Evolutionary conservation across 2,797 vertebrate species (phyloP), one percentile per base, ranked within the genome.

Genomic region (Paedocypris micromegethes): DNA sequence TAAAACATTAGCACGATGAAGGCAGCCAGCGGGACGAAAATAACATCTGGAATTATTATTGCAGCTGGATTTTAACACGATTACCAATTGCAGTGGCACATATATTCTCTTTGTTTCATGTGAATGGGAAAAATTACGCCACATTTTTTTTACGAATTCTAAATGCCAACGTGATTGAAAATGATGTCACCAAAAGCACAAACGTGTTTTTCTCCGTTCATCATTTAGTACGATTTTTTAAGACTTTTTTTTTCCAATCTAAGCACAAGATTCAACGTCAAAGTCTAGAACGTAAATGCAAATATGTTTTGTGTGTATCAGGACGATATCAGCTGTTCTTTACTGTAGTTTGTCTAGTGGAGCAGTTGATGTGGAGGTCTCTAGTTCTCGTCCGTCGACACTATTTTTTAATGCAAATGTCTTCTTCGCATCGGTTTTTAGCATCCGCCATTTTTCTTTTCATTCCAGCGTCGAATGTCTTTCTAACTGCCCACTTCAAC

Each of bases 381-480:
- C 44, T 63, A 52, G 58, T 23, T 23, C 23, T 23, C 23, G 23
- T 23, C 23, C 23, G 23, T 23, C 1, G 23, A 23, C 23, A 23
- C 23, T 23, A 23, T 23, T 23, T 23, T 23, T 23, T 23, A 23
- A 23, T 23, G 23, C 23, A 1, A 23, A 23, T 23, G 1, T 23
- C 23, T 23, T 23, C 23, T 23, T 23, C 23, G 23, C 23, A 23
- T 23, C 23, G 23, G 23, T 68, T 70, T 64, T 65, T 45, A 55
- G 45, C 6, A 9, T 59, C 58, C 40, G n/a, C 58, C 6, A 0
- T 9, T n/a, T 71, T 39, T 46, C 83, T 78, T 75, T 84, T 78
- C 82, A 88, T 88, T 88, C 81, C 86, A 86, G 48, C 50, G 44
- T 60, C 83, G 82, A 79, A 82, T 83, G 78, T 82, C 75, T 86